Evolutionary conservation across 2,888 invertebrate species (phyloP), one percentile per base, ranked within the genome.

Genomic region (Colostygia pectinataria): DNA sequence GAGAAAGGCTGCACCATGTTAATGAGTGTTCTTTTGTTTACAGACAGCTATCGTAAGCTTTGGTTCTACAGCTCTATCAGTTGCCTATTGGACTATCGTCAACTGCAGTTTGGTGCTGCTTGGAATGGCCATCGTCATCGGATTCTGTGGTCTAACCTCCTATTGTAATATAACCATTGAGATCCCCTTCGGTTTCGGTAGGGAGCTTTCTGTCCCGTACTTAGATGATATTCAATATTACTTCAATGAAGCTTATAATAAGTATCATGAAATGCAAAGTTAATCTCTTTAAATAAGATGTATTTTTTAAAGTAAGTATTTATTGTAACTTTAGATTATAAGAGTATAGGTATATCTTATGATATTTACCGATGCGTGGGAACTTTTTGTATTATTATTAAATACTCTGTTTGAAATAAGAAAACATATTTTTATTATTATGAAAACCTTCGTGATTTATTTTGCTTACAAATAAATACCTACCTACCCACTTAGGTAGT

Each of bases 101-200:
- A 87, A 86, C 8, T 42, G 73, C 66, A 37, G 55, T 10, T 41
- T 65, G 34, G 46, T 68, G 4, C 14, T 65, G 2, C 51, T 68
- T 0, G 67, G 69, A 5, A 84, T 84, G 9, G 66, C 84, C n/a
- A 73, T 91, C 13, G 90, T 89, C 1, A 78, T 90, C 0, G 81
- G 87, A 1, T 68, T 92, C n/a, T 93, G 92, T 66, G 86, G 87
- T 0, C 74, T 91, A 31, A 92, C 93, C 0, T 85, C 92, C 0
- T 67, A 91, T 56, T 93, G 93, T 65, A 85, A 82, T 7, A 79
- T 92, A 29, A 77, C 77, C 7, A 90, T 92, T 53, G 74, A 81
- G 14, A 87, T 86, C 37, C 68, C 69, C 1, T 59, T 72, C 34
- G 40, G 47, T n/a, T n/a, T n/a, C 20, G 6, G 20, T 61, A 82